Evolutionary conservation across 1,140 invertebrate genomes (phyloP).

Genomic region (Euwallacea fornicatus): DNA sequence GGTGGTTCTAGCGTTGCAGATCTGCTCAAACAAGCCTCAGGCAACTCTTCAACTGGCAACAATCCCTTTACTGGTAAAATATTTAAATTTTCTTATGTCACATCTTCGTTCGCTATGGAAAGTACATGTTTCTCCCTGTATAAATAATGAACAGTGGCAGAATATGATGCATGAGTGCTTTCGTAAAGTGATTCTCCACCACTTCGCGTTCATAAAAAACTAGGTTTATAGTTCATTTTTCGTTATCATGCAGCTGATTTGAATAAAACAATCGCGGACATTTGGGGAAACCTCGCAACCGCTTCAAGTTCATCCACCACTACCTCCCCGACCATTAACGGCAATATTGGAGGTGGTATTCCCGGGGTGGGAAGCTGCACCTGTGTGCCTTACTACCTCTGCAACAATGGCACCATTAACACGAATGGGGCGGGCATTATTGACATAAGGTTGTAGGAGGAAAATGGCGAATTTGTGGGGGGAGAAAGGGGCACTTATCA

Average conservation of each 20-base stretch:
- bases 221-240: too few relatives aligned
- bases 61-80: background rate
- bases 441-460: conserved; percentile 63
- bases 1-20: conserved; percentile 14
- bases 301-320: background rate
- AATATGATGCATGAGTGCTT: background rate
- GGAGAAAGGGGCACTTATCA: too few relatives aligned
- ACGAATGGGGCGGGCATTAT: conserved; percentile 74
- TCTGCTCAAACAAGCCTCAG: conserved; percentile 1
- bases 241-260: background rate
- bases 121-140: too few relatives aligned
- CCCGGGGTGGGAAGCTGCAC: conserved; percentile 49
- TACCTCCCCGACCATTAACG: background rate
- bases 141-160: too few relatives aligned
- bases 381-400: conserved; percentile 71
- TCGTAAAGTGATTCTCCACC: background rate
- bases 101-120: background rate
- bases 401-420: conserved; percentile 62
- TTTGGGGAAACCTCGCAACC: background rate
- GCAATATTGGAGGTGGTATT: background rate
- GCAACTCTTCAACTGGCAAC: background rate
- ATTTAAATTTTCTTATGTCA: background rate
- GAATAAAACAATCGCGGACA: conserved; percentile 3
- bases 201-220: background rate
- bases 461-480: too few relatives aligned